Evolutionary conservation across 2,113 vertebrate species (phyloP).

Genomic region (Lipotes vexillifer): DNA sequence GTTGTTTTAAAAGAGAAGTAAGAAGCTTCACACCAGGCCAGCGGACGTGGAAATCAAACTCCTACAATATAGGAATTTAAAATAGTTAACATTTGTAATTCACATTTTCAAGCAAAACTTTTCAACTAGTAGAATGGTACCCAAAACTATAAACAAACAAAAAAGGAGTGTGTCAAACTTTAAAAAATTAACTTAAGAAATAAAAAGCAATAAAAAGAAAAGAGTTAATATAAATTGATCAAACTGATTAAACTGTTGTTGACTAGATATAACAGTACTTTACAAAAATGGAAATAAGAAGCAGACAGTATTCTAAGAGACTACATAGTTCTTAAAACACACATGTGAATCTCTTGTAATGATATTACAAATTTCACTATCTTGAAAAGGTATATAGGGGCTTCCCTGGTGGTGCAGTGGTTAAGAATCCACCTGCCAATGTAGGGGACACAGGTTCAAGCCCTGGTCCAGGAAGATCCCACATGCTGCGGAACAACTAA

Average conservation of each 20-base stretch:
- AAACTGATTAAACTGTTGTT: slow-evolving; percentile 7
- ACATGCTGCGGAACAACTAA: no score
- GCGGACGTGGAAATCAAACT: slow-evolving; percentile 98
- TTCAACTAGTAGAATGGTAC: neutral
- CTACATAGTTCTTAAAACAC: neutral
- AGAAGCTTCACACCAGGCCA: slow-evolving; percentile 97
- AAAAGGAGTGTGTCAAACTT: neutral
- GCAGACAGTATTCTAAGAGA: neutral
- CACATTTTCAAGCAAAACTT: slow-evolving; percentile 32
- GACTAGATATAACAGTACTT: neutral
- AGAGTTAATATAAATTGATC: neutral
- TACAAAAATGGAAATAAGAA: slow-evolving; percentile 18
- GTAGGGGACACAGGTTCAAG: no score
- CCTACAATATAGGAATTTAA: slow-evolving; percentile 79
- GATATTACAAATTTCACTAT: neutral
- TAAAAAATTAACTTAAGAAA: slow-evolving; percentile 10
- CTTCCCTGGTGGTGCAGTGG: no score
- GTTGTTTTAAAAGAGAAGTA: slow-evolving; percentile 93
- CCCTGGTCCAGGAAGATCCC: no score
- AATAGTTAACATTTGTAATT: slow-evolving; percentile 33
- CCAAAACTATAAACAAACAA: neutral
- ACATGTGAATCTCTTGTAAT: neutral
- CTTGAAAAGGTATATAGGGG: neutral
- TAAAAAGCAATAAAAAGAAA: neutral
- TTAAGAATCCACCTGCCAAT: no score